Evolutionary conservation across 2,888 invertebrate species (phyloP), one percentile per base, ranked within the genome.

Genomic region (Rhyacophila evoluta): DNA sequence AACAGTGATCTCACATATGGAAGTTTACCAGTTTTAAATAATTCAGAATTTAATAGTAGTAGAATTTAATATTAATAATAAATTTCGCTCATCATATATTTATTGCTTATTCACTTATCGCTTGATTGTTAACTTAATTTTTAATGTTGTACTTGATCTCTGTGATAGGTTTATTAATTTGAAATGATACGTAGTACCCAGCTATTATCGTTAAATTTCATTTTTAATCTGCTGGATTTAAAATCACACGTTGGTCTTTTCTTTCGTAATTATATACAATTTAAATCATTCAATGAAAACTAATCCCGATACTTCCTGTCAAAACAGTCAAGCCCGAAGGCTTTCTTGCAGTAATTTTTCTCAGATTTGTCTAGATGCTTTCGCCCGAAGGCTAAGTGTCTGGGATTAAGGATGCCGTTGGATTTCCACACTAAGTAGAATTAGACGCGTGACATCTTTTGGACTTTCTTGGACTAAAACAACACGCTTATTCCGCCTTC

Each of bases 391-490:
- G 55, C 55, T 55, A 55, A 55, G 55, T 19, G 55, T 55, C 55
- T 55, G 25, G 10, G 55, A 55, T 55, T 55, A 55, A 19, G 25
- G 55, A 8, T 8, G 19, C 55, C 19, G 15, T 41, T 19, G 55
- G 6, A 55, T 55, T 55, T 55, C 55, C 55, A 55, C 55, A 25
- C 55, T 55, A 55, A 55, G 55, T 8, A 55, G 41, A 41, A 41
- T 5, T 8, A 55, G 55, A 55, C 55, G 69, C 33, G 33, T 69
- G 69, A 69, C 69, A 69, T 28, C 12, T 55, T 55, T 55, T 10
- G 55, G 55, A 55, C 55, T 70, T 5, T 15, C 55, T 19, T 55
- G 72, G 27, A 15, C 75, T 75, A 76, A 81, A 81, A 81, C 81
- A 81, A 81, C 80, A 80, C 69, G 73, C 19, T 55, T 55, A 55